Evolutionary conservation across 2,797 vertebrate species (phyloP).

Genomic region (Leucoraja ocellata): DNA sequence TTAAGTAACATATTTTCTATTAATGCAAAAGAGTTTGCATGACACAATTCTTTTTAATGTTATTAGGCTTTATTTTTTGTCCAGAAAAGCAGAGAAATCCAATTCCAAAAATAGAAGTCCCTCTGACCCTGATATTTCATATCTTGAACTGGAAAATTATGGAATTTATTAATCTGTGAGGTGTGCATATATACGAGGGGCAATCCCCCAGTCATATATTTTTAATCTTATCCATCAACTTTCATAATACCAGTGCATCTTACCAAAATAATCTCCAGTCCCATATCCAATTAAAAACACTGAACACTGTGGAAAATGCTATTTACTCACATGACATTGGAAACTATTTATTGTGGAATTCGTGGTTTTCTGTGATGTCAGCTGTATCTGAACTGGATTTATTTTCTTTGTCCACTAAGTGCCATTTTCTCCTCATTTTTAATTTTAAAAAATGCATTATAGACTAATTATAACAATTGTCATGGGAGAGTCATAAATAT

Average conservation of each 20-base stretch:
- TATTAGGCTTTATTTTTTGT: background rate
- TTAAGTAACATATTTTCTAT: background rate
- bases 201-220: constrained; percentile 55
- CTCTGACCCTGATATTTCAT: background rate
- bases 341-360: background rate
- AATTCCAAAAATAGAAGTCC: background rate
- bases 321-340: constrained; percentile 41
- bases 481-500: background rate
- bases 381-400: background rate
- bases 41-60: background rate
- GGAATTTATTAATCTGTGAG: background rate
- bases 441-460: background rate
- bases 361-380: background rate
- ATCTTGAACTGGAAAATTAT: background rate
- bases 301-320: constrained; percentile 42
- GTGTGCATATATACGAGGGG: background rate
- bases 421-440: background rate
- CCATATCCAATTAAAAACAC: constrained; percentile 61
- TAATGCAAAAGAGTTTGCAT: background rate
- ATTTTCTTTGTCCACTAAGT: background rate
- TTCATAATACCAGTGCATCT: constrained; percentile 55
- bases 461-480: background rate
- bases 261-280: constrained; percentile 59
- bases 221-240: constrained; percentile 61
- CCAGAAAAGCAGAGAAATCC: background rate